Conservation (phyloP, 2,888 invertebrate species). For the Chrysopilus asiliformis region DNA sequence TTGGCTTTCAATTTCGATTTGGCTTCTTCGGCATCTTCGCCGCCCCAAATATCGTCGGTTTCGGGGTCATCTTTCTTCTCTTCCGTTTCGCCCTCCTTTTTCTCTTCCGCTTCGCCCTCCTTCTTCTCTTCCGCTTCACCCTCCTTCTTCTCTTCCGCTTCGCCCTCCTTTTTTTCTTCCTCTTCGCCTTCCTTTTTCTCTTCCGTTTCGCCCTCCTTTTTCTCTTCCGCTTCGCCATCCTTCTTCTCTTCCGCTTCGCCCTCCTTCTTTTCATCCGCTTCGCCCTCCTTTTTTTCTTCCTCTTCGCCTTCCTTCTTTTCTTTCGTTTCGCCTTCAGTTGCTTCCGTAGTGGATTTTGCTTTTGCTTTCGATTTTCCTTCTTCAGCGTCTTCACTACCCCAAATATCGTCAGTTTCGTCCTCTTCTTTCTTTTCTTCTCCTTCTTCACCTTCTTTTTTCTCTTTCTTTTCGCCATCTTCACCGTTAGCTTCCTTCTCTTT, state of each 20-base stretch:
- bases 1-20: conserved; percentile 8
- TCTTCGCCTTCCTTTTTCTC: conserved; percentile 5
- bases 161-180: conserved; percentile 1
- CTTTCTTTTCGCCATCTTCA: conserved; percentile 8
- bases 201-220: conserved; percentile 9
- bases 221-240: conserved; percentile 3
- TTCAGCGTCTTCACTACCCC: conserved; percentile 15
- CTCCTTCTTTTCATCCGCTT: conserved; percentile 4
- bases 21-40: conserved; percentile 6
- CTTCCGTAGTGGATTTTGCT: no score
- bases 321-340: conserved; percentile 10
- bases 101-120: background rate
- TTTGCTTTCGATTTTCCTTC: conserved; percentile 13
- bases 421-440: conserved; percentile 12
- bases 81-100: conserved; percentile 3
- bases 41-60: conserved; percentile 1
- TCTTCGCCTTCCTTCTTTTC: conserved; percentile 7
- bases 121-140: conserved; percentile 1
- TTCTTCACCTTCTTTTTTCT: conserved; percentile 14
- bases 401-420: conserved; percentile 11
- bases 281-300: conserved; percentile 15
- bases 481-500: conserved; percentile 9
- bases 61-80: conserved; percentile 2
- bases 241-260: conserved; percentile 15
- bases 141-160: background rate